Conservation (phyloP, 2,888 invertebrate species). For the Unio pictorum region DNA sequence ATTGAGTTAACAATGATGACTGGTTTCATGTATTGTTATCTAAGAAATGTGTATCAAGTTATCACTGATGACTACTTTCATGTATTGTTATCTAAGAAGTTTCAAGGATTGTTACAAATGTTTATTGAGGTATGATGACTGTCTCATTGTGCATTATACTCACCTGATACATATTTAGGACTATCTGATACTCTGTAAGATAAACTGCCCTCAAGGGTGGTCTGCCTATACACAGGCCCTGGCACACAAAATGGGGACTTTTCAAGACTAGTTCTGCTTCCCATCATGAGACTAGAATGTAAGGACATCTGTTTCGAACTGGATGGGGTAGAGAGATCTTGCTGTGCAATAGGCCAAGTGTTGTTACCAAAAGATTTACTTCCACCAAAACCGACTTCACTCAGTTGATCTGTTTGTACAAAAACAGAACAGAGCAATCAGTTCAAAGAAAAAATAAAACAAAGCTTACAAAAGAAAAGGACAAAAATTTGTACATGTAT, state of each 20-base stretch:
- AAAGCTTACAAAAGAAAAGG: too few relatives aligned
- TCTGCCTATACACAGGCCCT: slow-evolving; percentile 31
- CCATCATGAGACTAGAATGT: slow-evolving; percentile 10
- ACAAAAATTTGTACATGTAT: too few relatives aligned
- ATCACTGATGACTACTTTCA: too few relatives aligned
- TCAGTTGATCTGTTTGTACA: slow-evolving; percentile 7
- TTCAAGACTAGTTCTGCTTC: neutral
- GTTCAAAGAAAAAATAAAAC: neutral
- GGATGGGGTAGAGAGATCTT: neutral
- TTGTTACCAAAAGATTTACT: slow-evolving; percentile 2
- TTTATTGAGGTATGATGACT: too few relatives aligned
- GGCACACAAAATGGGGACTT: slow-evolving; percentile 24
- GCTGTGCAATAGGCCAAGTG: slow-evolving; percentile 6
- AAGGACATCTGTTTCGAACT: neutral
- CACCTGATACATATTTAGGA: slow-evolving; percentile 39
- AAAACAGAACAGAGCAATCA: slow-evolving; percentile 6
- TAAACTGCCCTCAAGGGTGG: slow-evolving; percentile 36
- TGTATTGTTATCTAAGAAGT: too few relatives aligned
- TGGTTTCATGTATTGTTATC: too few relatives aligned
- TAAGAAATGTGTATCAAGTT: too few relatives aligned
- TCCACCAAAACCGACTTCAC: neutral
- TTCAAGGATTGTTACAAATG: too few relatives aligned
- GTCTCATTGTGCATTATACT: too few relatives aligned
- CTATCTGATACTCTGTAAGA: slow-evolving; percentile 44
- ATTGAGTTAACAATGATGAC: too few relatives aligned